A percentile compares a stretch with the other conserved stretches of the same genome.
phyloP scores from a whole-genome alignment of 2,888 invertebrate genomes.

The Horisme vitalbata region DNA sequence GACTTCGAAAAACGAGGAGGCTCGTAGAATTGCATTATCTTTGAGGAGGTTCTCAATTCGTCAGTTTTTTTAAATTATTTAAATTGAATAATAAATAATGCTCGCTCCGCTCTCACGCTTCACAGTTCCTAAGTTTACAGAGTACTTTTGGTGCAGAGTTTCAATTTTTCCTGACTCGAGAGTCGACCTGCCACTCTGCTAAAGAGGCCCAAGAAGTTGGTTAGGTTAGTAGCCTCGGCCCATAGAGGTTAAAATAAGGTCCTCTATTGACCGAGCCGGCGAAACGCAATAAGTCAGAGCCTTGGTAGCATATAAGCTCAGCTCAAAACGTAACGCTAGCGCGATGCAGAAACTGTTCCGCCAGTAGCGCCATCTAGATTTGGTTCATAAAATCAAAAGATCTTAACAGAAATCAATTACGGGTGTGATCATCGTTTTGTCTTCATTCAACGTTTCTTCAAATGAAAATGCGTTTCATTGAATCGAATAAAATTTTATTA shows the following conservation, averaged over 20 bases:
- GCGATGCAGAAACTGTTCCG: conserved; percentile 42
- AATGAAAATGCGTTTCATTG: no score
- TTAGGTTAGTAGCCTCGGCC: conserved; percentile 81
- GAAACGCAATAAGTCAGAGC: conserved; percentile 59
- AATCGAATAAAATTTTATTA: no score
- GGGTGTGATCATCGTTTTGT: no score
- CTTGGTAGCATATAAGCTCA: conserved; percentile 39
- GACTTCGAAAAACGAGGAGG: no score
- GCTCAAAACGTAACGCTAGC: conserved; percentile 39
- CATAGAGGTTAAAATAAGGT: conserved; percentile 85
- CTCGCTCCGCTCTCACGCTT: no score
- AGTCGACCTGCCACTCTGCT: conserved; percentile 74
- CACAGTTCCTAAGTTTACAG: neutral
- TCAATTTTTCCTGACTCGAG: conserved; percentile 76
- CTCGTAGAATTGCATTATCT: no score
- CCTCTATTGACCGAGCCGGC: conserved; percentile 90
- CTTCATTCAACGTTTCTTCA: no score
- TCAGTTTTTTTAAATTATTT: no score
- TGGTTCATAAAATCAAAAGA: conserved; percentile 1
- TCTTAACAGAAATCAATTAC: no score
- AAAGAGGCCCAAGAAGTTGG: conserved; percentile 79
- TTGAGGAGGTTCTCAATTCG: no score
- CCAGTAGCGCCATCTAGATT: conserved; percentile 48
- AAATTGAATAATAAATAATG: no score
- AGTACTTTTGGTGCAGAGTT: conserved; percentile 55